Evolutionary conservation across 2,113 vertebrate genomes (phyloP), one percentile per base, ranked within the genome.

Genomic region (Oenanthe melanoleuca): DNA sequence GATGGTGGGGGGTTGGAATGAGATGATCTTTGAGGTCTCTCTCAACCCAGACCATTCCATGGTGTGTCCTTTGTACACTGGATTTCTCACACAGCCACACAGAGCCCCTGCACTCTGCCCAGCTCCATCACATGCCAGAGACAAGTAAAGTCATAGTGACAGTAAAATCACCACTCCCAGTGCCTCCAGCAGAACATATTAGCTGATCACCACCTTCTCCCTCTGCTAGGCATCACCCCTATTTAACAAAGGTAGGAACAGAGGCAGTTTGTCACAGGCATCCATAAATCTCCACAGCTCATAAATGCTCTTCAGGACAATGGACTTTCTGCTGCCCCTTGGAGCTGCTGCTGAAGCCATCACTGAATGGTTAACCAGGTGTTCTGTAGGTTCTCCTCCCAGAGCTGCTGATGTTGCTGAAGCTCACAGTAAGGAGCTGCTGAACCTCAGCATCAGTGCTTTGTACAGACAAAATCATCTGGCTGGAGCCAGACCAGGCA

Each of bases 111-210:
- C 8, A 3, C 29, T 61, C 22, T 77, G 22, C 33, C 34, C 40
- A 37, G 8, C n/a, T 44, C 79, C 4, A 2, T 11, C 59, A 28
- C 2, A 0, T 6, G 18, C 26, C 4, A 4, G 24, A 80, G 38
- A 49, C 42, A 65, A 65, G 6, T 17, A 8, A 38, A 11, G 19
- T 21, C 23, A 9, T 2, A 29, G 19, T 17, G 47, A 20, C 44
- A 66, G 21, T 17, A 9, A 50, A 37, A 21, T 22, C 53, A 42
- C 21, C 25, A 12, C 22, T 28, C 22, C 29, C 57, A 79, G 37
- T 7, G 22, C 40, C 37, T 69, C 33, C 82, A 86, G 42, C 29
- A 80, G 28, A 50, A 65, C 2, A 6, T 3, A 16, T 19, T 3
- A 69, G 25, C 37, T 57, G 33, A 66, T 26, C 45, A 50, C 11